Conservation (phyloP, 2,797 vertebrate species). For the Cheirogaleus major region DNA sequence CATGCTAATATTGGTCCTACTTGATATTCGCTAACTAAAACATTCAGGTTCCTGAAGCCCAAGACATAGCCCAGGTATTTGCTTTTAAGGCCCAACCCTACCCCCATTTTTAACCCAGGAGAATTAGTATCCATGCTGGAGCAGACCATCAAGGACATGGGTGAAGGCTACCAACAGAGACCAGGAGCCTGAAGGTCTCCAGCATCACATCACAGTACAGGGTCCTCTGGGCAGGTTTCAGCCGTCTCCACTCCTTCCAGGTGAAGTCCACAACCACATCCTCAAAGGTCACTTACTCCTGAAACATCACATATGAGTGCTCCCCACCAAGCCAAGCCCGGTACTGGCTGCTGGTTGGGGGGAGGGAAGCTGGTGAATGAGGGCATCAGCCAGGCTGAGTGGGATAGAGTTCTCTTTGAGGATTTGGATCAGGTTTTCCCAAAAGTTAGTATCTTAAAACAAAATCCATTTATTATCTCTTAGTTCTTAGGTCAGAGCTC, state of each 20-base stretch:
- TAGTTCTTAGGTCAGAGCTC: background rate
- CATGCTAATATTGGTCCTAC: background rate
- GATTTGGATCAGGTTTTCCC: background rate
- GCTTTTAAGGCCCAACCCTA: background rate
- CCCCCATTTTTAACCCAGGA: background rate
- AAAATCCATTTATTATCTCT: background rate
- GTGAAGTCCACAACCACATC: constrained; percentile 51
- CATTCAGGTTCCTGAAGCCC: background rate
- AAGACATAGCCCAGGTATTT: background rate
- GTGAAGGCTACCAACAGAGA: constrained; percentile 28
- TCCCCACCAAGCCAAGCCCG: background rate
- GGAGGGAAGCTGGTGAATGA: background rate
- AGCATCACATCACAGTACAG: constrained; percentile 50
- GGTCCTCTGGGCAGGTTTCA: constrained; percentile 19
- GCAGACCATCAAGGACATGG: background rate
- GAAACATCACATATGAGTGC: background rate
- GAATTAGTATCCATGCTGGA: background rate
- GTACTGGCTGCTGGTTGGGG: background rate
- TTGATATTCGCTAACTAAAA: background rate
- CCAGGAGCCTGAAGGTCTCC: constrained; percentile 42
- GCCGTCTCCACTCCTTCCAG: constrained; percentile 46
- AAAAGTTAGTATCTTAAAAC: background rate
- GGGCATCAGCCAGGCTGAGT: background rate
- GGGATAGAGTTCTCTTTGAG: background rate
- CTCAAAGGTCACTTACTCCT: constrained; percentile 54